Percentiles rank a stretch among this genome's conserved stretches.
phyloP scores from a whole-genome alignment of 2,113 vertebrate genomes.

The Glareola pratincola region DNA sequence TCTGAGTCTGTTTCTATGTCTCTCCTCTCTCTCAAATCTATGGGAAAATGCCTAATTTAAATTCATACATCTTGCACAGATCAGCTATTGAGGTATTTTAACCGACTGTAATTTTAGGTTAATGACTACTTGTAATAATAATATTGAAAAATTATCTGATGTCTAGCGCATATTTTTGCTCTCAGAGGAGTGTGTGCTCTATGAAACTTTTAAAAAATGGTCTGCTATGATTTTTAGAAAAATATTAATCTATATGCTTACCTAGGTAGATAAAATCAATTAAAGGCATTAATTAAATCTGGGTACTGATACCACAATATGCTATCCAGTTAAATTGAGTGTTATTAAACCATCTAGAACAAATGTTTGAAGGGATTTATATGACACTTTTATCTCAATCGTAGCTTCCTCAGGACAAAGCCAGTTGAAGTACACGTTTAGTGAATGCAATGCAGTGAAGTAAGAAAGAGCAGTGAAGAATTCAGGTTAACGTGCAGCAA shows the following conservation, averaged over 20 bases:
- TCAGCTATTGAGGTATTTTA: slow-evolving; percentile 25
- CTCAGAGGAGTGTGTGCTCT: neutral
- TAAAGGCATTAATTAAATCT: slow-evolving; percentile 19
- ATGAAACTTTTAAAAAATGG: neutral
- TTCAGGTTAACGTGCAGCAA: neutral
- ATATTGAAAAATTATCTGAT: slow-evolving; percentile 23
- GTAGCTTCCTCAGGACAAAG: neutral
- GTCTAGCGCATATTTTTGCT: neutral
- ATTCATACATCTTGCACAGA: slow-evolving; percentile 8
- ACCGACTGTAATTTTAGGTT: slow-evolving; percentile 5
- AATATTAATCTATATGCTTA: slow-evolving; percentile 17
- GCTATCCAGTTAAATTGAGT: neutral
- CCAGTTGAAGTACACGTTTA: neutral
- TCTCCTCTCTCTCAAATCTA: neutral
- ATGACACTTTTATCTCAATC: neutral
- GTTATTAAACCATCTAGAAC: neutral
- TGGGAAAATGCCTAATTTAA: slow-evolving; percentile 32
- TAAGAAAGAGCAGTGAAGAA: neutral
- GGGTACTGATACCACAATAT: neutral
- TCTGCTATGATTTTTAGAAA: neutral
- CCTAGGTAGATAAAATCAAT: slow-evolving; percentile 22
- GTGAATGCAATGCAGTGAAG: neutral
- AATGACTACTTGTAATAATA: slow-evolving; percentile 34
- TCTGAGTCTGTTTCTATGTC: neutral
- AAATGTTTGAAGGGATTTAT: neutral